These are phyloP conservation scores for Gonatopus flavifemur DNA, from an alignment of 1,140 invertebrate genomes.

Conservation along the genomic window DNA sequence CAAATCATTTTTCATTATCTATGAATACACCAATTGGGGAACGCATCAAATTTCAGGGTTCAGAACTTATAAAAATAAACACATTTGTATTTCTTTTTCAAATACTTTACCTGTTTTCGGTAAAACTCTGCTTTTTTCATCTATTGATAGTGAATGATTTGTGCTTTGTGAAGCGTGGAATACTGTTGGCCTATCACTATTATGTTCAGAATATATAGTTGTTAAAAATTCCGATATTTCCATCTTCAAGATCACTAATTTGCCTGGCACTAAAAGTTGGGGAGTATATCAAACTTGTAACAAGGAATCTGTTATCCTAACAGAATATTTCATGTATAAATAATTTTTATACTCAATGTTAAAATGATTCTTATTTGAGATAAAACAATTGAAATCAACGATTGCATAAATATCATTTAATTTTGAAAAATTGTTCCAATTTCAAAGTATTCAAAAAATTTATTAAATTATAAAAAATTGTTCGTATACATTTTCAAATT, in stretches of 20 bases:
- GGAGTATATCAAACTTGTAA: not conserved
- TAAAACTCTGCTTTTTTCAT: not conserved
- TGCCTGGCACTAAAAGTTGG: not conserved
- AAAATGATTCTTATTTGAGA: too few relatives aligned
- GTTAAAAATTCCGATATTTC: not conserved
- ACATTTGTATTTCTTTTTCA: not conserved
- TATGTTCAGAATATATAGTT: conserved; percentile 2
- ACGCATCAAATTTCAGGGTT: not conserved
- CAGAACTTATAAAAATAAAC: not conserved
- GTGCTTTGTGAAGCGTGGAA: not conserved
- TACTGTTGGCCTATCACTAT: not conserved
- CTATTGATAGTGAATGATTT: not conserved
- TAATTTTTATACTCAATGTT: not conserved
- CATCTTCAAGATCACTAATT: not conserved
- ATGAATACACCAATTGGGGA: not conserved
- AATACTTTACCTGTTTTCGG: not conserved
- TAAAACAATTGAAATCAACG: too few relatives aligned
- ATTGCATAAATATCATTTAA: too few relatives aligned
- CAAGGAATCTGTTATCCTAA: not conserved
- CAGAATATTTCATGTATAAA: not conserved
- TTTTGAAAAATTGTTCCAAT: too few relatives aligned
- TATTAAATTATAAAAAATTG: too few relatives aligned
- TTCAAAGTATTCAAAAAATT: too few relatives aligned
- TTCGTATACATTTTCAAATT: too few relatives aligned
- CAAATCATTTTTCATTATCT: not conserved